Evolutionary conservation across 2,888 invertebrate species (phyloP).

Genomic region (Phragmatobia fuliginosa): DNA sequence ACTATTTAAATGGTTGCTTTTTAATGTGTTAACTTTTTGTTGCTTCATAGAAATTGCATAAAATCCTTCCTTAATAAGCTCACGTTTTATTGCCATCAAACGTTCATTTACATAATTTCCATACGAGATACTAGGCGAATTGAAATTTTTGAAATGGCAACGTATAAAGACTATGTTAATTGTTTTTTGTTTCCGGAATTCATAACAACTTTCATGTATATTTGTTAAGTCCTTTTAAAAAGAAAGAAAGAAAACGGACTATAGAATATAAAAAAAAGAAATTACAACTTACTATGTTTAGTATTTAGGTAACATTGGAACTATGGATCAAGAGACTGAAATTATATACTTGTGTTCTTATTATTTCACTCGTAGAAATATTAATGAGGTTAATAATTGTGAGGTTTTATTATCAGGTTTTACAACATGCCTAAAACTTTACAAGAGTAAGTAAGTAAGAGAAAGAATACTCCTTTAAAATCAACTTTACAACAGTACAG

Average conservation of each 20-base stretch:
- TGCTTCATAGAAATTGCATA: background rate
- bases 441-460: too few species aligned
- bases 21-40: background rate
- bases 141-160: background rate
- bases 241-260: too few species aligned
- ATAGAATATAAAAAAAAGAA: too few species aligned
- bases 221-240: too few species aligned
- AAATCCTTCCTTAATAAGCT: background rate
- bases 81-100: conserved; percentile 4
- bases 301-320: background rate
- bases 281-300: too few species aligned
- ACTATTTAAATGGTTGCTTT: background rate
- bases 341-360: too few species aligned
- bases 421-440: too few species aligned
- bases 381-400: background rate
- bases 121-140: background rate
- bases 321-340: too few species aligned
- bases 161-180: background rate
- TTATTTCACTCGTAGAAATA: background rate
- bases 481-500: background rate
- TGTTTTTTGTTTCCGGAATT: background rate
- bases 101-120: conserved; percentile 4
- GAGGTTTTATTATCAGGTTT: too few species aligned
- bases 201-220: background rate
- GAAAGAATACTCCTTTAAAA: background rate